These are phyloP conservation scores for Nymphicus hollandicus DNA, from an alignment of 2,113 vertebrate species.

Conservation along the genomic window DNA sequence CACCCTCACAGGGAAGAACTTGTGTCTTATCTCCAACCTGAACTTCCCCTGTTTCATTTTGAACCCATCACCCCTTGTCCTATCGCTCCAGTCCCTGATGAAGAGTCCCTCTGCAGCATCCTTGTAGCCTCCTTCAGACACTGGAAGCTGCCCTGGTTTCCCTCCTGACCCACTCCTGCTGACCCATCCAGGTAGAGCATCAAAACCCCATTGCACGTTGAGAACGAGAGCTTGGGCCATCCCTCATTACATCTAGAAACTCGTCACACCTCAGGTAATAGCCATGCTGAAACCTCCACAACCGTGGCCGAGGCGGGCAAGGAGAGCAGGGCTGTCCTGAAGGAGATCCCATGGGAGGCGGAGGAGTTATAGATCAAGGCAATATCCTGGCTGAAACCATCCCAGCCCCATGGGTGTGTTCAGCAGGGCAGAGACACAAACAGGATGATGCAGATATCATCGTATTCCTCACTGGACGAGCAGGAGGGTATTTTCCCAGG, in stretches of 20 bases:
- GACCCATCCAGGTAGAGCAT: not conserved
- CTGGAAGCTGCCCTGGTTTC: not conserved
- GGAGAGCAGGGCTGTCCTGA: not conserved
- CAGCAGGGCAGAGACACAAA: not conserved
- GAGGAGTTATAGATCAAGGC: not conserved
- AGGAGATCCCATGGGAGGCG: not conserved
- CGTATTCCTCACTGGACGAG: fast-evolving
- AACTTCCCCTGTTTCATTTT: not conserved
- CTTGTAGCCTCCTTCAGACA: not conserved
- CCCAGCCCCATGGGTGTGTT: not conserved
- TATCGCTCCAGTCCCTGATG: not conserved
- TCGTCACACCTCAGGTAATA: constrained; percentile 39
- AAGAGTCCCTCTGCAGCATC: not conserved
- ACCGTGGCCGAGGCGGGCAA: fast-evolving
- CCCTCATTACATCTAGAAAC: constrained; percentile 42
- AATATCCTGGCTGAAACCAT: not conserved
- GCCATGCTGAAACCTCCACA: not conserved
- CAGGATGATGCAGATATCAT: not conserved
- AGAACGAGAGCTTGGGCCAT: not conserved
- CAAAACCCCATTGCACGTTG: not conserved
- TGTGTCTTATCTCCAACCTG: too few species aligned
- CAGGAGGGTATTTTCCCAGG: not conserved
- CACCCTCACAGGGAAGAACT: too few species aligned
- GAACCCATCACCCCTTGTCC: not conserved
- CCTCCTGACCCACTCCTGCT: not conserved